Base-by-base conservation (phyloP, 2,888 invertebrate species). In the Therioaphis trifolii region DNA sequence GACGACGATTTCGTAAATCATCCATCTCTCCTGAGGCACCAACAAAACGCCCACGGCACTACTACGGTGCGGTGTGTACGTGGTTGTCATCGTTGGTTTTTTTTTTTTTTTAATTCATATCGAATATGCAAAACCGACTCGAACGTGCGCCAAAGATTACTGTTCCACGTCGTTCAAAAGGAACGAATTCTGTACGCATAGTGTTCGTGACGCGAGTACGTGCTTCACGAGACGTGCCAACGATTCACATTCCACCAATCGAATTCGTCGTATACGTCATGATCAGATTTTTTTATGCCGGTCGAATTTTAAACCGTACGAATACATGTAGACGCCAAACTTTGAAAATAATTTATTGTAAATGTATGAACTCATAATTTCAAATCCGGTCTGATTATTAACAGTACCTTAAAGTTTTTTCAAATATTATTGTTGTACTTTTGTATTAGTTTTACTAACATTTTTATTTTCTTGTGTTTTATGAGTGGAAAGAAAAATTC, bases 81-180 rank as follows among this genome's bases (percentile, higher is more conserved):
- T 18, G 35, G 79, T 71, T 24, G 79, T 71, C 58, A 55, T 35
- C 15, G 76, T 77, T 14, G 29, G n/a, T n/a, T n/a, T n/a, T n/a
- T n/a, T n/a, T n/a, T n/a, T n/a, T n/a, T 40, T 78, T 63, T 78
- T 52, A 78, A 78, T 78, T 78, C 52, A 15, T 68, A 52, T 68
- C 18, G 40, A 68, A 52, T 78, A 78, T 78, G 68, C 68, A 68
- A 55, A 78, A 52, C 49, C 27, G 66, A 66, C 35, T 52, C 52
- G n/a, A 68, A 68, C 78, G 78, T 68, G 78, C 35, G 35, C 21
- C 14, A 14, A 40, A 24, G 35, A 35, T 68, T 55, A n/a, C n/a
- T 66, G 29, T 66, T 66, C 35, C 12, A 14, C 21, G 24, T 21
- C 1, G 15, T 35, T 55, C 78, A 68, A 78, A 78, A n/a, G 24